phyloP scores from a whole-genome alignment of 2,888 invertebrate genomes.

The Homarus gammarus region DNA sequence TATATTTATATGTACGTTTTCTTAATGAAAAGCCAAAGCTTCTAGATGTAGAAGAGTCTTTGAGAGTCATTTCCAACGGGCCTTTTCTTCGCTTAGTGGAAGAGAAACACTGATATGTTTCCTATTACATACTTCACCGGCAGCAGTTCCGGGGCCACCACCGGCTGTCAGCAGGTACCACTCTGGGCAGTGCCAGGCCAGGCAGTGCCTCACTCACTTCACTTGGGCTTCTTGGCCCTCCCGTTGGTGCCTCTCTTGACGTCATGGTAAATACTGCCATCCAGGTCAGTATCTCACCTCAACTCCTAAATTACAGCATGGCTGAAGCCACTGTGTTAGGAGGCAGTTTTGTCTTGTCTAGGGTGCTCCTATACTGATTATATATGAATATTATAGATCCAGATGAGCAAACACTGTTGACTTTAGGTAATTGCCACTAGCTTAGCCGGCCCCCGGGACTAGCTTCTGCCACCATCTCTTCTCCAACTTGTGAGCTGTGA shows the following conservation, averaged over 20 bases:
- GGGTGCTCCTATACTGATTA: conserved; percentile 22
- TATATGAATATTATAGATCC: conserved; percentile 34
- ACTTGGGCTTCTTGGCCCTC: conserved; percentile 28
- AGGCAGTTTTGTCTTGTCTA: conserved; percentile 19
- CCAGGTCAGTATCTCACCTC: conserved; percentile 30
- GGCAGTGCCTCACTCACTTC: conserved; percentile 42
- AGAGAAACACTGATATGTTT: conserved; percentile 69
- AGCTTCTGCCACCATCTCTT: conserved; percentile 66
- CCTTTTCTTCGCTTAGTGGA: conserved; percentile 71
- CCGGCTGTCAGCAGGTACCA: conserved; percentile 42
- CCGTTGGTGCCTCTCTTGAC: conserved; percentile 46
- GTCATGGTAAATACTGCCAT: conserved; percentile 22
- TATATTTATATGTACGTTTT: conserved; percentile 72
- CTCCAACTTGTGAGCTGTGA: conserved; percentile 73
- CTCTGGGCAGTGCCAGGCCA: conserved; percentile 17
- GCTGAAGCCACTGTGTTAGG: conserved; percentile 20
- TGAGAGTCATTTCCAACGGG: conserved; percentile 69
- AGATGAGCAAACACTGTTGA: conserved; percentile 37
- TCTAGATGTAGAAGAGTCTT: conserved; percentile 66
- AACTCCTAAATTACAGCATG: conserved; percentile 1
- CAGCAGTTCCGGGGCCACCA: conserved; percentile 49
- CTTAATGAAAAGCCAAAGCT: conserved; percentile 69
- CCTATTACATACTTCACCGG: conserved; percentile 60
- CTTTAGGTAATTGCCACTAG: conserved; percentile 44
- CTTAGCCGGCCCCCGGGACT: conserved; percentile 53